Evolutionary conservation across 2,888 invertebrate genomes (phyloP).

Genomic region (Sarcophaga carnaria): DNA sequence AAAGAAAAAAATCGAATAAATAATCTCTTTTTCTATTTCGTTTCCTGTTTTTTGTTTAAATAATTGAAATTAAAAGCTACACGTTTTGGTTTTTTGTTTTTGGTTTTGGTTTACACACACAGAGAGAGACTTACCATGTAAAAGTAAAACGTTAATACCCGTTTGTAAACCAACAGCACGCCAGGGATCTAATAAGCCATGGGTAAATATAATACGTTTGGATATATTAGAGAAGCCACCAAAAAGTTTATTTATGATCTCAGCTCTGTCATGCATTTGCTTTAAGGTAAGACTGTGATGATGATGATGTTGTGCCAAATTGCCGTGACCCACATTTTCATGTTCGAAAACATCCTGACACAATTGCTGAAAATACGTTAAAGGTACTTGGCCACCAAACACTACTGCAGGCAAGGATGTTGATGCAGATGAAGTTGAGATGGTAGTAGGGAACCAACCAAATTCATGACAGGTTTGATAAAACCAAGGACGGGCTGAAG

Average conservation of each 20-base stretch:
- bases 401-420: background rate
- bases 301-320: slow-evolving; percentile 43
- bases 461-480: slow-evolving; percentile 94
- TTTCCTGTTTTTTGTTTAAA: background rate
- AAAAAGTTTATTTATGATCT: slow-evolving; percentile 82
- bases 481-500: slow-evolving; percentile 84
- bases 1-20: background rate
- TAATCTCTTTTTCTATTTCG: background rate
- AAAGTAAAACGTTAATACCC: slow-evolving; percentile 73
- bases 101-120: slow-evolving; percentile 14
- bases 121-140: slow-evolving; percentile 72
- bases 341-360: slow-evolving; percentile 75
- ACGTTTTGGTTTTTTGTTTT: too few relatives aligned
- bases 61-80: slow-evolving; percentile 42
- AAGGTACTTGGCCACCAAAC: slow-evolving; percentile 75
- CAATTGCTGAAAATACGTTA: slow-evolving; percentile 75
- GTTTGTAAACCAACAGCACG: slow-evolving; percentile 82
- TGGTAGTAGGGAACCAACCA: slow-evolving; percentile 91
- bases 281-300: slow-evolving; percentile 30
- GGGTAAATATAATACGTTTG: slow-evolving; percentile 83
- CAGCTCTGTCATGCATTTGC: slow-evolving; percentile 61
- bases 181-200: slow-evolving; percentile 84
- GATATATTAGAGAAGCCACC: slow-evolving; percentile 79
- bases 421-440: slow-evolving; percentile 72
- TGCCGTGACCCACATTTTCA: slow-evolving; percentile 64